A percentile compares a stretch with the other conserved stretches of the same genome.
Conservation (phyloP, 2,113 vertebrate genomes). For the Daboia siamensis region DNA sequence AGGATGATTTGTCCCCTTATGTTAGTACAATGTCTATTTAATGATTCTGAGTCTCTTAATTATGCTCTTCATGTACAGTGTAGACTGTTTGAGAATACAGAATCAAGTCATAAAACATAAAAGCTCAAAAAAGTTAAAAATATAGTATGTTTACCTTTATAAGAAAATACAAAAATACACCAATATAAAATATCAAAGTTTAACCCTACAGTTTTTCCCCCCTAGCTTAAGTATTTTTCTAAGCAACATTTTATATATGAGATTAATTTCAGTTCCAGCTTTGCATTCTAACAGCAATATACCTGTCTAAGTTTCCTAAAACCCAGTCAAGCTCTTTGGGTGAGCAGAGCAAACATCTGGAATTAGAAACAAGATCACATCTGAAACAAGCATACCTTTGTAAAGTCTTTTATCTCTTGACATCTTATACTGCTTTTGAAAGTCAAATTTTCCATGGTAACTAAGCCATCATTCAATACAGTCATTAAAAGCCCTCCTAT, state of each 20-base stretch:
- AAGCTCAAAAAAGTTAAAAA: background rate
- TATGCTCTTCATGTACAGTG: background rate
- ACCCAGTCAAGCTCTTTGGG: constrained; percentile 30
- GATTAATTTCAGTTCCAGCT: constrained; percentile 23
- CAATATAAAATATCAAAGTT: background rate
- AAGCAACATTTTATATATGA: constrained; percentile 20
- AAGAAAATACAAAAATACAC: background rate
- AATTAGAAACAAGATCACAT: constrained; percentile 55
- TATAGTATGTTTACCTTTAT: background rate
- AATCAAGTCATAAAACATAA: background rate
- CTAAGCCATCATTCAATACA: constrained; percentile 55
- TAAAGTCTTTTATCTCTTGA: constrained; percentile 56
- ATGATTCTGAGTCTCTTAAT: background rate
- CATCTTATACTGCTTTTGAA: constrained; percentile 37
- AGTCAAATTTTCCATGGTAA: constrained; percentile 48
- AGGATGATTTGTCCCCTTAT: background rate
- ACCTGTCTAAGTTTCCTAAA: constrained; percentile 32
- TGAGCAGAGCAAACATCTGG: constrained; percentile 60
- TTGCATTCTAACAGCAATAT: constrained; percentile 18
- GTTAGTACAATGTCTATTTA: background rate
- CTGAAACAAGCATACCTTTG: constrained; percentile 72
- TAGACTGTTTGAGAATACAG: background rate
- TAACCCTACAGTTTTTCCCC: background rate
- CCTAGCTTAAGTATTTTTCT: constrained; percentile 16
- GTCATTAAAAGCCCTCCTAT: constrained; percentile 41